Base-by-base conservation (phyloP, 2,113 vertebrate species). In the Notarius lentiginosus region DNA sequence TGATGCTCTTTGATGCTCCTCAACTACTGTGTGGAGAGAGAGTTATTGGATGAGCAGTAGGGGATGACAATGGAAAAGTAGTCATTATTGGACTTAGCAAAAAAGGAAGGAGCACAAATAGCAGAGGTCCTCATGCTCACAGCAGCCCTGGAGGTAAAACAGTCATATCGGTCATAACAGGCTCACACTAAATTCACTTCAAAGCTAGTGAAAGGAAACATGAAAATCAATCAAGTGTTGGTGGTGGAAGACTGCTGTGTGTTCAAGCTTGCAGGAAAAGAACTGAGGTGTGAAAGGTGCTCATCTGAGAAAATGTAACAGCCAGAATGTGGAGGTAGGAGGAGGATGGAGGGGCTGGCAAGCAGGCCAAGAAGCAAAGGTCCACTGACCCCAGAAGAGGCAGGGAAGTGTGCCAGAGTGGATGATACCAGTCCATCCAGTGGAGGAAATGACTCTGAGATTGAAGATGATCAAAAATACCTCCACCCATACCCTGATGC, bases 121-220 rank as follows among this genome's bases (percentile, higher is more conserved):
- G 17, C 20, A 76, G 47, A 49, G 73, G 53, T 77, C 22, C 10
- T 77, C 17, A 12, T 49, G 18, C 41, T 75, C 11, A 12, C 9
- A 75, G 41, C 41, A 75, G 41, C 41, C 41, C 34, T 72, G 34
- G 30, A 75, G 22, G 47, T 77, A 77, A 77, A 77, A 77, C 73
- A 76, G 73, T 12, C 73, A 73, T 1, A 73, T 17, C 5, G 41
- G 72, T n/a, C 73, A 53, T 77, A 77, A 77, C 10, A 27, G 10
- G 49, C 47, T 77, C 11, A 53, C 22, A n/a, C 53, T 77, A 77
- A 77, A 77, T 77, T 22, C 49, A 77, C 73, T 77, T 77, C 73
- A 77, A 77, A 77, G 24, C 22, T 6, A n/a, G 12, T 53, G 11
- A 53, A 77, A n/a, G 49, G 68, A 53, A 77, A 53, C 12, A 53